Evolutionary conservation across 2,888 invertebrate species (phyloP), one percentile per base, ranked within the genome.

Genomic region (Eristalis pertinax): DNA sequence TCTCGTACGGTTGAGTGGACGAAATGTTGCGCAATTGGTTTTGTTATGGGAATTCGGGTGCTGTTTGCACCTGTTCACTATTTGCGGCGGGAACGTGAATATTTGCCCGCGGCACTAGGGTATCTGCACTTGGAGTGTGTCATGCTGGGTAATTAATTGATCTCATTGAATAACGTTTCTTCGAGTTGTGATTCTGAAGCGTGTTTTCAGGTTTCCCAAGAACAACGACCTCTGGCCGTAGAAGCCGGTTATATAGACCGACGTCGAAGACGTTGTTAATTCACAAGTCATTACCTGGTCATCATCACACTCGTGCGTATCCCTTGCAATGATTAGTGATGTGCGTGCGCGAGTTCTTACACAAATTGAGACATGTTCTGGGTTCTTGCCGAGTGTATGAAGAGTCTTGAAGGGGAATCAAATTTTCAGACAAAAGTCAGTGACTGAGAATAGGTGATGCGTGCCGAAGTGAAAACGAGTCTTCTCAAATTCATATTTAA

Each of bases 11-110:
- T 64, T 22, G 22, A 43, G 43, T 43, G 72, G 72, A 72, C 58
- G 72, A 79, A 64, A 72, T 58, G 65, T 72, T 79, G 78, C 22
- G 65, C 65, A 72, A 79, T 56, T 15, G 24, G 35, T 69, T 38
- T 63, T 50, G n/a, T 60, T 32, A 15, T 29, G 19, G 22, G 50
- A 60, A 32, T 68, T 60, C 50, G 60, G 29, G 43, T n/a, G 43
- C 15, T 67, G 64, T 77, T 63, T 50, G 13, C 60, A 60, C 26
- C 13, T 50, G 50, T 19, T 43, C 41, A n/a, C n/a, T n/a, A n/a
- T n/a, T n/a, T n/a, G n/a, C 43, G n/a, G 43, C n/a, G 43, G n/a
- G 43, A 7, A 43, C 43, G 60, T 24, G 60, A 60, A 26, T 60
- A 11, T 19, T 19, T 19, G 50, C 50, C 19, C 2, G 19, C 19